Base-by-base conservation (phyloP, 2,797 vertebrate species). In the Enoplosus armatus region DNA sequence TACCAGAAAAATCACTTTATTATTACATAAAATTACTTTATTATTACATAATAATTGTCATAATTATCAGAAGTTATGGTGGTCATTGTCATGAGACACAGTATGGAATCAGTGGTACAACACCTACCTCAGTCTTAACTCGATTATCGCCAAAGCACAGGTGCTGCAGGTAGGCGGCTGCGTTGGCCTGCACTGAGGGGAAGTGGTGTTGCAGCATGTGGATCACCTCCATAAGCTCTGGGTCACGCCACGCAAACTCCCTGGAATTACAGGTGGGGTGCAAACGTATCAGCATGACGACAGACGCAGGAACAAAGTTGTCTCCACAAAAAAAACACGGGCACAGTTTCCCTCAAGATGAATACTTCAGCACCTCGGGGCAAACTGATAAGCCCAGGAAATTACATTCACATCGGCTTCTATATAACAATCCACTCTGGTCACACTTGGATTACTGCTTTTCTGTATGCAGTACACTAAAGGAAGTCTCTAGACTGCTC, bases 201-300 rank as follows among this genome's bases (percentile, higher is more conserved):
- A 99, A 99, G 91, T 99, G 98, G 89, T 99, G 98, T 83, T 99
- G 98, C 9, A 99, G 96, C 98, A 99, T 99, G 93, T 98, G 97
- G 67, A 99, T 99, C 87, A 99, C 98, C 85, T 99, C 98, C 0
- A 95, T 96, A 88, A 99, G 89, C 86, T 99, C 98, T 0, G 98
- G 98, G 54, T 99, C 98, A 18, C 98, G 96, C 98, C 98, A 99
- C 0, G 97, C 98, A 90, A 99, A 99, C 95, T 99, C 98, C 91
- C 98, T 99, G 60, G 26, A 92, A 82, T 87, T 37, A 85, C 39
- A 88, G 11, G 75, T 35, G 20, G 71, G 66, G 47, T 37, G 74
- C 39, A 87, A 77, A 79, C 41, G 56, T 33, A 87, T 88, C 69
- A 83, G 80, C 56, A 27, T 26, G 45, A 60, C 22, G 2, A 76